A percentile compares a stretch with the other conserved stretches of the same genome.
Conservation (phyloP, 2,113 vertebrate genomes). For the Dasyornis broadbenti region DNA sequence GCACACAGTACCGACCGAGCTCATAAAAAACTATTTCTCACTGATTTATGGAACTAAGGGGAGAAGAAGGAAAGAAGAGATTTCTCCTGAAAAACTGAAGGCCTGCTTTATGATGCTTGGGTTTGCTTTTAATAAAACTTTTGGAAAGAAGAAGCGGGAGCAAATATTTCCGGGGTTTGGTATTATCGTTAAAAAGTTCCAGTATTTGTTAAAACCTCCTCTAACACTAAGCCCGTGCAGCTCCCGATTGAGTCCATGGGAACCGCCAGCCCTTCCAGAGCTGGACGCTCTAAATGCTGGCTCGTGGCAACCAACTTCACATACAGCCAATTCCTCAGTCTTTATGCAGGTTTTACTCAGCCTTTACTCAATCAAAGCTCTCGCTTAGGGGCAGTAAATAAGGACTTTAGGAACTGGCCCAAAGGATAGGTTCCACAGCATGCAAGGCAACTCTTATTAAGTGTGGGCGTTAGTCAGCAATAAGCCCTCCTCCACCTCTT, state of each 20-base stretch:
- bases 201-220: neutral
- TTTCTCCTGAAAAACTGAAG: neutral
- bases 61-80: neutral
- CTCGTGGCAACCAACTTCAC: neutral
- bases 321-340: neutral
- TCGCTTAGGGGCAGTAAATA: conserved; percentile 38
- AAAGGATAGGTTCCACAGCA: conserved; percentile 22
- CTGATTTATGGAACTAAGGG: neutral
- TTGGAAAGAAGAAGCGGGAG: neutral
- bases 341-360: conserved; percentile 46
- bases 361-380: conserved; percentile 32
- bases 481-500: conserved; percentile 62
- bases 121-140: neutral
- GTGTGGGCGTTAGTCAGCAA: conserved; percentile 35
- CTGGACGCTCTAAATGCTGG: neutral
- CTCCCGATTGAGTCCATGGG: neutral
- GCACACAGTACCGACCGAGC: neutral
- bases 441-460: conserved; percentile 46
- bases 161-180: neutral
- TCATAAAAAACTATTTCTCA: neutral
- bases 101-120: neutral
- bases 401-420: conserved; percentile 33
- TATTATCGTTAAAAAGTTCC: neutral
- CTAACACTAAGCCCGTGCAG: neutral
- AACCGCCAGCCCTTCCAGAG: neutral